A percentile compares a stretch with the other conserved stretches of the same genome.
These are phyloP conservation scores for Stegodyphus dumicola DNA, from an alignment of 1,140 invertebrate species.

Conservation along the genomic window DNA sequence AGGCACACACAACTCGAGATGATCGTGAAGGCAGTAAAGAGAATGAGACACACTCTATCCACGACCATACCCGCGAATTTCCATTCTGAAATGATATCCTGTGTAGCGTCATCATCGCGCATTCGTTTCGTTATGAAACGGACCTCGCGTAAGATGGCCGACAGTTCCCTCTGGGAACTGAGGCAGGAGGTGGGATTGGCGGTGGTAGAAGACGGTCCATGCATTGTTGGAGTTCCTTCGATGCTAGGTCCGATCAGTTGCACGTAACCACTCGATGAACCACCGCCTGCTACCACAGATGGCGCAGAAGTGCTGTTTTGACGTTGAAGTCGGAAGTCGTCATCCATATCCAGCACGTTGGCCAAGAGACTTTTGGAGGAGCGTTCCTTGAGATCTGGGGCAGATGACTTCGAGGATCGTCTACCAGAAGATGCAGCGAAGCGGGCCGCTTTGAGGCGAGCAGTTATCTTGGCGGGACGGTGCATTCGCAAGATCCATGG, in stretches of 20 bases:
- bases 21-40: slow-evolving; percentile 98
- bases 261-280: slow-evolving; percentile 32
- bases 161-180: slow-evolving; percentile 85
- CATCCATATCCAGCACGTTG: slow-evolving; percentile 95
- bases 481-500: slow-evolving; percentile 95
- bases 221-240: slow-evolving; percentile 43
- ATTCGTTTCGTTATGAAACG: slow-evolving; percentile 91
- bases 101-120: slow-evolving; percentile 88
- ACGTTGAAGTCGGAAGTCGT: slow-evolving; percentile 81
- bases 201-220: slow-evolving; percentile 71
- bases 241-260: slow-evolving; percentile 38
- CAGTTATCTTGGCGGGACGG: slow-evolving; percentile 89
- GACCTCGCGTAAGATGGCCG: slow-evolving; percentile 94
- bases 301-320: slow-evolving; percentile 68
- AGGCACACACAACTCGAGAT: slow-evolving; percentile 97
- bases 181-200: slow-evolving; percentile 69
- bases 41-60: slow-evolving; percentile 98
- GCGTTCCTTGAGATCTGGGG: slow-evolving; percentile 89
- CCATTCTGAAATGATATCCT: slow-evolving; percentile 95
- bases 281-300: slow-evolving; percentile 64
- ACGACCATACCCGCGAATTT: slow-evolving; percentile 99
- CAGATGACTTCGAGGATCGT: slow-evolving; percentile 74
- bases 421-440: slow-evolving; percentile 71
- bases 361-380: slow-evolving; percentile 93
- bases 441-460: slow-evolving; percentile 17